Evolutionary conservation across 2,888 invertebrate species (phyloP).

Genomic region (Hybos culiciformis): DNA sequence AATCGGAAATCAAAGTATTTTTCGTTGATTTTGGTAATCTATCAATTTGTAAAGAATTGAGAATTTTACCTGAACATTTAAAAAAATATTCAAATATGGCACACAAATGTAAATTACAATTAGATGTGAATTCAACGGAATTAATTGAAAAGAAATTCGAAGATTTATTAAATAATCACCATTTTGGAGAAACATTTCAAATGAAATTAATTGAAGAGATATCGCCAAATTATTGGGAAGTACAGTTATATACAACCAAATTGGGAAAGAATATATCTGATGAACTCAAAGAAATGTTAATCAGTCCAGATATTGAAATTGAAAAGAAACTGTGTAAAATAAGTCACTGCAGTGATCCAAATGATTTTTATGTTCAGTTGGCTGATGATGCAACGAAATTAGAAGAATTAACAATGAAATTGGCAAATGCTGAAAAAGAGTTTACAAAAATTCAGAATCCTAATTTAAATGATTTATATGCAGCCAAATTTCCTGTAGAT

Average conservation of each 20-base stretch:
- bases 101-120: background rate
- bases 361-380: conserved; percentile 60
- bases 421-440: background rate
- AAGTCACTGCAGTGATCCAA: conserved; percentile 50
- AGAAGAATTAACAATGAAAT: background rate
- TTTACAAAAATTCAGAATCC: background rate
- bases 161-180: conserved; percentile 38
- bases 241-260: conserved; percentile 41
- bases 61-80: conserved; percentile 45
- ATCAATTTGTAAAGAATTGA: conserved; percentile 41
- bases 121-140: conserved; percentile 10
- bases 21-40: conserved; percentile 60
- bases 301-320: conserved; percentile 33
- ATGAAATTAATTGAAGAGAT: conserved; percentile 43
- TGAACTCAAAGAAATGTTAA: conserved; percentile 16
- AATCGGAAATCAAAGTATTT: conserved; percentile 58
- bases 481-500: conserved; percentile 70
- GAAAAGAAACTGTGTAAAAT: conserved; percentile 47
- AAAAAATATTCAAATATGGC: conserved; percentile 17
- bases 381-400: conserved; percentile 32
- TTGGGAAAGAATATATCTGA: conserved; percentile 24
- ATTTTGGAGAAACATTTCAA: conserved; percentile 44
- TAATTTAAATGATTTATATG: conserved; percentile 37
- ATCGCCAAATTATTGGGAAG: conserved; percentile 39
- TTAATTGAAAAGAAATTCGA: conserved; percentile 23